These are phyloP conservation scores for Carollia perspicillata DNA, from an alignment of 2,113 vertebrate genomes.

Conservation along the genomic window DNA sequence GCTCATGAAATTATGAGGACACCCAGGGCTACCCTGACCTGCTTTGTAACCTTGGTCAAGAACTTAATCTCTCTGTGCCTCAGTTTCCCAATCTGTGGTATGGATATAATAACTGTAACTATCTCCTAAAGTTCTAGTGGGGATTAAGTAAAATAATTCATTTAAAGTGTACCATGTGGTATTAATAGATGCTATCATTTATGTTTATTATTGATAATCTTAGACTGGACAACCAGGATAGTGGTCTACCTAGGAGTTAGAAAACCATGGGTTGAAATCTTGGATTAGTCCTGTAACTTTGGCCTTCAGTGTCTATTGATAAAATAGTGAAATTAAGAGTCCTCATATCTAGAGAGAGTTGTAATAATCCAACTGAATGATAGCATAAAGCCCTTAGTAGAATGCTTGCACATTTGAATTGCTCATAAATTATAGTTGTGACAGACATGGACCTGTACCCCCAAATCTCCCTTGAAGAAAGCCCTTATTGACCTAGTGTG, in stretches of 20 bases:
- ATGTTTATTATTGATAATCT: not conserved
- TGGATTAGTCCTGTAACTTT: not conserved
- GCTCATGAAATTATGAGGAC: slow-evolving; percentile 10
- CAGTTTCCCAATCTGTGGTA: not conserved
- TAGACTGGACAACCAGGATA: not conserved
- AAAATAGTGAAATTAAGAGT: not conserved
- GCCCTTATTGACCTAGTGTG: not conserved
- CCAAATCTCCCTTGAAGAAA: not conserved
- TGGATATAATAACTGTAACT: not conserved
- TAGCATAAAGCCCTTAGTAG: not conserved
- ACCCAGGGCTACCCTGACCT: not conserved
- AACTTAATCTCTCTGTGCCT: not conserved
- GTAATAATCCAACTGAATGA: not conserved
- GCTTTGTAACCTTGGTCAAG: not conserved
- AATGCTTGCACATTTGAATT: not conserved
- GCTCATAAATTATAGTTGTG: not conserved
- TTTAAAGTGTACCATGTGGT: not conserved
- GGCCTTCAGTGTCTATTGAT: not conserved
- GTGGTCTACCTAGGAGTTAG: not conserved
- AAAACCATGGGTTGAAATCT: not conserved
- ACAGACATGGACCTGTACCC: not conserved
- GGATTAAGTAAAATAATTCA: not conserved
- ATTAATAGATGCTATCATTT: not conserved
- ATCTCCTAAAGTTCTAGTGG: not conserved
- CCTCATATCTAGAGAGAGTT: not conserved